These are phyloP conservation scores for Himalopsyche kuldschensis DNA, from an alignment of 2,888 invertebrate genomes.

Conservation along the genomic window DNA sequence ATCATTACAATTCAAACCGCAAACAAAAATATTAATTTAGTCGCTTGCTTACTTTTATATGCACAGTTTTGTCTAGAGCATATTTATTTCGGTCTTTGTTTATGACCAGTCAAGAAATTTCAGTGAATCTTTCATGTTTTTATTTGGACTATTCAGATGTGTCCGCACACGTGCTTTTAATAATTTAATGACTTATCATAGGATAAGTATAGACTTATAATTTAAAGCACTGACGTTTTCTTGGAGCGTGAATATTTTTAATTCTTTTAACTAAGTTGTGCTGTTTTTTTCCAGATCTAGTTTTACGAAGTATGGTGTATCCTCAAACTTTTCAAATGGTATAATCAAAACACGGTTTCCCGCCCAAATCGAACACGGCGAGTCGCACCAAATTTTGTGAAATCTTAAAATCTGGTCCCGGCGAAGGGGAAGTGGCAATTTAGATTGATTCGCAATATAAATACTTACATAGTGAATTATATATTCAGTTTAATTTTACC, in stretches of 20 bases:
- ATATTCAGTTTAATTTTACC: slow-evolving; percentile 38
- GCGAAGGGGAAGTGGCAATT: slow-evolving; percentile 37
- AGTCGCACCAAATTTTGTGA: slow-evolving; percentile 16
- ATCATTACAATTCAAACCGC: neutral
- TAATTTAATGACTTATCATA: neutral
- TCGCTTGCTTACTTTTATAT: neutral
- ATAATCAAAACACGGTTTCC: neutral
- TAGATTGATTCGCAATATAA: slow-evolving; percentile 35
- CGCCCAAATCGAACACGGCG: neutral
- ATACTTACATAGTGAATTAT: slow-evolving; percentile 38
- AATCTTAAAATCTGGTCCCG: slow-evolving; percentile 23
- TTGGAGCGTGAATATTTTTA: too few relatives aligned
- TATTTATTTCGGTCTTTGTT: neutral
- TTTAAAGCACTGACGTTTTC: too few relatives aligned
- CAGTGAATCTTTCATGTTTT: neutral
- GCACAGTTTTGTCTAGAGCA: neutral
- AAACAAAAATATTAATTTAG: neutral
- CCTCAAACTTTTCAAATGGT: neutral
- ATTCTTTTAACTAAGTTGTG: neutral
- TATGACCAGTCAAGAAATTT: neutral
- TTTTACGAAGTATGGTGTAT: neutral
- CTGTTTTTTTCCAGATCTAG: neutral
- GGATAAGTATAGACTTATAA: too few relatives aligned
- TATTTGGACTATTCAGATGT: neutral
- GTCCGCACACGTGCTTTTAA: neutral